Base-by-base conservation (phyloP, 2,113 vertebrate species). In the Calidris pugnax region DNA sequence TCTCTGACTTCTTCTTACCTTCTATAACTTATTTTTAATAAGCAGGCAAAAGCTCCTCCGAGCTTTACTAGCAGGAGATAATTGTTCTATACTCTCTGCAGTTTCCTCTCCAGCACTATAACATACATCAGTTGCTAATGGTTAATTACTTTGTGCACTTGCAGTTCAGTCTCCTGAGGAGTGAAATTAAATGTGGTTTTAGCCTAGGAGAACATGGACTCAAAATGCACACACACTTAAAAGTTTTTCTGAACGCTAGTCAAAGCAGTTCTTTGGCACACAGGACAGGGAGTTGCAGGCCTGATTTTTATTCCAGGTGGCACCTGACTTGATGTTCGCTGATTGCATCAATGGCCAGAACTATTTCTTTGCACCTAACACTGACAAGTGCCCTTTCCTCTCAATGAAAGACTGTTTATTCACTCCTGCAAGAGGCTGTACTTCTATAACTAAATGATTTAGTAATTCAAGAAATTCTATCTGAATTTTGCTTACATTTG, bases 101-200 rank as follows among this genome's bases (percentile, higher is more conserved):
- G 73, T 87, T 85, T 88, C 68, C 74, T 89, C 85, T 94, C 87
- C 71, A 93, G 79, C 83, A 33, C 22, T 68, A 1, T 60, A 95
- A 85, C 32, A 47, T 92, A 62, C 37, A 95, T 95, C 91, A 88
- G 33, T 55, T 86, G 72, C 63, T 96, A 91, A 96, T 59, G 78
- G 91, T 94, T 97, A 97, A 98, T 98, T 98, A 97, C 94, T 97
- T 81, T 93, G 60, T 89, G 35, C 82, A 81, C 74, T 97, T 94
- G 80, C 74, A 88, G 62, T 90, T 95, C 84, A 59, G 68, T 94
- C 87, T 96, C 96, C 71, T 64, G 84, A 95, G 89, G 75, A 97
- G 71, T 64, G 32, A 97, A 97, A 97, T 95, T 97, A 72, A 92
- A 94, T 97, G 88, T 92, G 82, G 78, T 50, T 94, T 95, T 94